Evolutionary conservation across 2,888 invertebrate species (phyloP).

Genomic region (Cantharis nigra): DNA sequence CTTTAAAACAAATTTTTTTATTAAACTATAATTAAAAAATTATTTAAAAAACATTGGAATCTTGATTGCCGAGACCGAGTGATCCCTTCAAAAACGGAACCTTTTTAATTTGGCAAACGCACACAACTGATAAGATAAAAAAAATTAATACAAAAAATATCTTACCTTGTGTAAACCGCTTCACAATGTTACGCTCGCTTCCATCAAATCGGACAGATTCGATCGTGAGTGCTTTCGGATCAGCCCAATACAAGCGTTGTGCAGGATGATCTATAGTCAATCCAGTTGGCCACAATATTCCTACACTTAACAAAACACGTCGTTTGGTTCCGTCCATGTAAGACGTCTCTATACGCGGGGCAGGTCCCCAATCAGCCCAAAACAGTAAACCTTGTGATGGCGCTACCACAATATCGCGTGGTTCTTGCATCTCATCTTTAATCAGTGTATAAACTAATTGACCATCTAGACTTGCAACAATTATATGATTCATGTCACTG

Average conservation of each 20-base stretch:
- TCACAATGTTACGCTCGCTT: slow-evolving; percentile 64
- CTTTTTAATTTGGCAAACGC: no score
- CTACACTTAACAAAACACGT: slow-evolving; percentile 59
- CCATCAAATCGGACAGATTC: slow-evolving; percentile 74
- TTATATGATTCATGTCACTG: slow-evolving; percentile 61
- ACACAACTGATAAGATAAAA: no score
- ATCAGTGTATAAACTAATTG: slow-evolving; percentile 61
- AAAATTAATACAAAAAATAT: not conserved
- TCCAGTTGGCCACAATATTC: slow-evolving; percentile 75
- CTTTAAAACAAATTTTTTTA: no score
- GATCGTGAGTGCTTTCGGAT: slow-evolving; percentile 75
- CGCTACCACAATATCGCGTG: slow-evolving; percentile 70
- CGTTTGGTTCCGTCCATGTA: slow-evolving; percentile 66
- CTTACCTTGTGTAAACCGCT: slow-evolving; percentile 60
- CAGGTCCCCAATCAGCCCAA: slow-evolving; percentile 76
- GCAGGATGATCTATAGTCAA: slow-evolving; percentile 77
- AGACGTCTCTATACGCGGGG: slow-evolving; percentile 66
- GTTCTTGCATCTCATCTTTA: slow-evolving; percentile 62
- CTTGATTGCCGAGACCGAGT: no score
- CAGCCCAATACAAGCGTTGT: slow-evolving; percentile 81
- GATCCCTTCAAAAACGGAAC: no score
- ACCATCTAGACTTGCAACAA: slow-evolving; percentile 63
- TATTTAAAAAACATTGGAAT: no score
- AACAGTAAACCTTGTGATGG: slow-evolving; percentile 70
- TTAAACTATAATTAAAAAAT: no score